A percentile compares a stretch with the other conserved stretches of the same genome.
These are phyloP conservation scores for Sinocyclocheilus rhinocerous DNA, from an alignment of 2,113 vertebrate genomes.

Conservation along the genomic window DNA sequence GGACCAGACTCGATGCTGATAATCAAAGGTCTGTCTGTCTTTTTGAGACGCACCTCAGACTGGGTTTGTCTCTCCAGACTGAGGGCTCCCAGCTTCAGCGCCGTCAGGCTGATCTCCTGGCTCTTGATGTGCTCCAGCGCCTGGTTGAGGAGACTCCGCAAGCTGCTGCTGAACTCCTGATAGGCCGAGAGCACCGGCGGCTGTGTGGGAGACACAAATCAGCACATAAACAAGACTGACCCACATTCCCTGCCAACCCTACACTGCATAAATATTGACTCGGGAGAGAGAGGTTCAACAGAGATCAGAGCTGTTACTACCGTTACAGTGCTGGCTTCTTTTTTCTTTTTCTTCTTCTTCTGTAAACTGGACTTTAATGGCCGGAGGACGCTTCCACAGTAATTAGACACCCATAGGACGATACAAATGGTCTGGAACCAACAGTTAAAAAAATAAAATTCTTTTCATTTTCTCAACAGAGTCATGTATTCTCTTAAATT, in stretches of 20 bases:
- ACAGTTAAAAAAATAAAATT: neutral
- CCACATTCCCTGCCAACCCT: neutral
- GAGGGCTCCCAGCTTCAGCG: slow-evolving; percentile 88
- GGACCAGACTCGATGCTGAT: neutral
- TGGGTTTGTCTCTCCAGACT: slow-evolving; percentile 82
- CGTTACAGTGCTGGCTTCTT: slow-evolving; percentile 83
- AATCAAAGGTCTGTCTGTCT: neutral
- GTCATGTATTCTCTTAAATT: neutral
- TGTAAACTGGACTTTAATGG: slow-evolving; percentile 94
- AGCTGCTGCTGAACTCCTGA: slow-evolving; percentile 84
- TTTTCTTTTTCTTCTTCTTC: slow-evolving; percentile 99
- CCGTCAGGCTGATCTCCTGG: slow-evolving; percentile 83
- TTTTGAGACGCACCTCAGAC: slow-evolving; percentile 74
- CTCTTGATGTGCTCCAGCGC: slow-evolving; percentile 86
- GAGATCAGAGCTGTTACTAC: slow-evolving; percentile 66
- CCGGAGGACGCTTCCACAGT: slow-evolving; percentile 87
- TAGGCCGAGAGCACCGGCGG: slow-evolving; percentile 87
- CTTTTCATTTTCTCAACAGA: neutral
- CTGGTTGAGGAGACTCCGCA: slow-evolving; percentile 86
- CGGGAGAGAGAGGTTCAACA: neutral
- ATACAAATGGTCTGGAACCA: slow-evolving; percentile 83
- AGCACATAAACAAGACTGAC: neutral
- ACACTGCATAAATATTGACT: neutral
- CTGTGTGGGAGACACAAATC: slow-evolving; percentile 66
- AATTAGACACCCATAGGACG: slow-evolving; percentile 87